Base-by-base conservation (phyloP, 2,797 vertebrate genomes). In the Phrynocephalus guinanensis region DNA sequence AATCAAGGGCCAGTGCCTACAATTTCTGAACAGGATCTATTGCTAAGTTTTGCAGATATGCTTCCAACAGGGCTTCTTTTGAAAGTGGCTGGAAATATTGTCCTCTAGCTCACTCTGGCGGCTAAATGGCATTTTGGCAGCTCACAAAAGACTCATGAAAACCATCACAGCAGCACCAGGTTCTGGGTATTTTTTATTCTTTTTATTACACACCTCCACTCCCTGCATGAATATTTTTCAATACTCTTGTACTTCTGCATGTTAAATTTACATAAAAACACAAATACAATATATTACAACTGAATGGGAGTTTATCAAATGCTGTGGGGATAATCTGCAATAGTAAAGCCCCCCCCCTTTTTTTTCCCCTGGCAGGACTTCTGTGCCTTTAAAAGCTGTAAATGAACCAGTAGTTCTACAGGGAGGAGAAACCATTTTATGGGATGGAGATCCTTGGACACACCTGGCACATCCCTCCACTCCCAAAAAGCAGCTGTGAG, bases 61-160 rank as follows among this genome's bases (percentile, higher is more conserved):
- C 7, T 50, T 82, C 52, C 67, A 73, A 28, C 15, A 26, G 11
- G 18, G 11, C 24, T 6, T n/a, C 33, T 11, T 66, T 73, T 84
- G 66, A 50, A 11, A 5, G 7, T 60, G 4, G 80, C 28, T 85
- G 33, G 0, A n/a, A 82, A 81, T 86, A 75, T 87, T 89, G 48
- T 80, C 6, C 0, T 93, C 79, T 91, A 16, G 87, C 82, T 88
- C 93, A 80, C 92, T 88, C 93, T 93, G 92, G 89, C 84, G 95
- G 88, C 77, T 28, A 60, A 75, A 16, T 20, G 0, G 38, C 33
- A 52, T 38, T 78, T 87, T 72, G 85, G 24, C 5, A 73, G 84
- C 24, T 75, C 9, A 30, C 7, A 56, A 56, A 56, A 11, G 77
- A 79, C 26, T 18, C n/a, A 48, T 15, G 6, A 56, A 6, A 38